Conservation (phyloP, 2,888 invertebrate species). For the Eupithecia dodoneata region DNA sequence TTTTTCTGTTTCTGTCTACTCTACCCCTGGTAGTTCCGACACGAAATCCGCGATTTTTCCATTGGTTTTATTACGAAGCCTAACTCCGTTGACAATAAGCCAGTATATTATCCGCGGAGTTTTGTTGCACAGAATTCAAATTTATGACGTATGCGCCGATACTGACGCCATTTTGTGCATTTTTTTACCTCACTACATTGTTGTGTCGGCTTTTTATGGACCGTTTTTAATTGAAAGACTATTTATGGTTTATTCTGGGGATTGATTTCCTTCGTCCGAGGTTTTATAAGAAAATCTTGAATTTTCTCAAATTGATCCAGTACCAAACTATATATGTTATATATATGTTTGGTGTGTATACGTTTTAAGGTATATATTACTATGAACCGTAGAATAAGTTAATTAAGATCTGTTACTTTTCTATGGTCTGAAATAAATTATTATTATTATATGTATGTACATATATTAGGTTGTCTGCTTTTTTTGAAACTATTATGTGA, state of each 20-base stretch:
- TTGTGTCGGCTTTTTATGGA: conserved; percentile 16
- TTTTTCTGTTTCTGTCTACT: conserved; percentile 16
- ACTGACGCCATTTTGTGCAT: conserved; percentile 47
- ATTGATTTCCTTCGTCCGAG: no score
- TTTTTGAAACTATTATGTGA: no score
- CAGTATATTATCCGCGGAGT: conserved; percentile 72
- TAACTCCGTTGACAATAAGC: conserved; percentile 73
- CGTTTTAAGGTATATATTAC: no score
- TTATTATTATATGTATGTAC: no score
- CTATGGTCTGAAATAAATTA: no score
- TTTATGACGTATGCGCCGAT: conserved; percentile 73
- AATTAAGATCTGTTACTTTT: no score
- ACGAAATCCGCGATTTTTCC: conserved; percentile 71
- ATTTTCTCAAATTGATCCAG: background rate
- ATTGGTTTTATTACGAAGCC: conserved; percentile 63
- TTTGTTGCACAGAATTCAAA: conserved; percentile 76
- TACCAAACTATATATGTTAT: no score
- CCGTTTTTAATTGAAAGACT: conserved; percentile 9
- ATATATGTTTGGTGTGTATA: no score
- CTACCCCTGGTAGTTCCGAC: conserved; percentile 56
- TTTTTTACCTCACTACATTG: conserved; percentile 27
- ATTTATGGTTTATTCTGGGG: background rate
- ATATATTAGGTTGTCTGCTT: no score
- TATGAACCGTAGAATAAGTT: no score
- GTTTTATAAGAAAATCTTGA: background rate